These are phyloP conservation scores for Lophius americanus DNA, from an alignment of 2,797 vertebrate genomes.

Conservation along the genomic window DNA sequence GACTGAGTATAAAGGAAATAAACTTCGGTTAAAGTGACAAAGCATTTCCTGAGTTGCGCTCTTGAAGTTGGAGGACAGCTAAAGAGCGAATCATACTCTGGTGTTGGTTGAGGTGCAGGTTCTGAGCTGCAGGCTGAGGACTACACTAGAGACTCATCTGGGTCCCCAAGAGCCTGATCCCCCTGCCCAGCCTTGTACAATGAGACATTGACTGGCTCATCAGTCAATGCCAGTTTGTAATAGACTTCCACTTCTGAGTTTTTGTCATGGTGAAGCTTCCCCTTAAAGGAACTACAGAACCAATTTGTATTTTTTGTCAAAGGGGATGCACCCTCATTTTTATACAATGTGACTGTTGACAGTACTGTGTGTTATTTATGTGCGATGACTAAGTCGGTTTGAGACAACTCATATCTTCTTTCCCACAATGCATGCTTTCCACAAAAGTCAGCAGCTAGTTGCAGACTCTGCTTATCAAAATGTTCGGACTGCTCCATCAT, in stretches of 20 bases:
- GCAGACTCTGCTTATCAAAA: slow-evolving; percentile 18
- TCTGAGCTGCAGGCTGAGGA: slow-evolving; percentile 52
- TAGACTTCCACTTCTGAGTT: slow-evolving; percentile 10
- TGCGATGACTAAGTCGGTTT: slow-evolving; percentile 55
- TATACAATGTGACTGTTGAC: slow-evolving; percentile 38
- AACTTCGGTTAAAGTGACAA: slow-evolving; percentile 80
- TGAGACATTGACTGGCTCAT: slow-evolving; percentile 84
- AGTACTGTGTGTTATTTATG: slow-evolving; percentile 49
- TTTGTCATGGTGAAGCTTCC: not conserved
- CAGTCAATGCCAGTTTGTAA: slow-evolving; percentile 82
- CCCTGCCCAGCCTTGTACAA: slow-evolving; percentile 69
- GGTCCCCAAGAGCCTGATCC: slow-evolving; percentile 74
- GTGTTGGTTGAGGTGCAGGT: slow-evolving; percentile 52
- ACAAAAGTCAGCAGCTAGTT: slow-evolving; percentile 1
- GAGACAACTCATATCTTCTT: slow-evolving; percentile 32
- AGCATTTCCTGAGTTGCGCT: slow-evolving; percentile 85
- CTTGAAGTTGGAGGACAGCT: slow-evolving; percentile 55
- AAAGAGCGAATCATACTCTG: slow-evolving; percentile 38
- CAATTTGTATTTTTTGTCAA: not conserved
- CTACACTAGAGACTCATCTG: slow-evolving; percentile 45
- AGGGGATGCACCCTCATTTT: slow-evolving; percentile 54
- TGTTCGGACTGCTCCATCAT: not conserved
- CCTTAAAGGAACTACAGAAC: slow-evolving; percentile 3
- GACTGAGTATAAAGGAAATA: slow-evolving; percentile 80
- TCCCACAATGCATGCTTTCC: not conserved